These are phyloP conservation scores for Pseudotriccus pelzelni DNA, from an alignment of 2,797 vertebrate species.

Conservation along the genomic window DNA sequence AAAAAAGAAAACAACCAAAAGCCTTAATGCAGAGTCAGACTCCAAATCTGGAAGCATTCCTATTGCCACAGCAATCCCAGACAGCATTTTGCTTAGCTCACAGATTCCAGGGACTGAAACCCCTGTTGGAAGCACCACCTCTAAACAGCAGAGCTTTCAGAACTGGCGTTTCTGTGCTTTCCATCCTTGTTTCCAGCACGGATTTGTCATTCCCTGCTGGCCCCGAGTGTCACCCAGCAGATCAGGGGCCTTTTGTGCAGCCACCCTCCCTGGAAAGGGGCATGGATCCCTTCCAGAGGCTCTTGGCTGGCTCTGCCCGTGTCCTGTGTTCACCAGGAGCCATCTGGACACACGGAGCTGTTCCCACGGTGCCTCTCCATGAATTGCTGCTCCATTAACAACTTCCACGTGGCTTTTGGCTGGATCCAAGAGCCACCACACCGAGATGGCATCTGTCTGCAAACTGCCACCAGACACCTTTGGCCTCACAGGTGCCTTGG, in stretches of 20 bases:
- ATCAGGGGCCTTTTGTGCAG: not conserved
- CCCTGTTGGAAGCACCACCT: not conserved
- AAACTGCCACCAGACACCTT: not conserved
- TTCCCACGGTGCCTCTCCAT: fast-evolving
- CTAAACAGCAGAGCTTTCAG: not conserved
- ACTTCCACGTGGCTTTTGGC: not conserved
- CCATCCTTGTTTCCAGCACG: fast-evolving
- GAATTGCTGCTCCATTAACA: not conserved
- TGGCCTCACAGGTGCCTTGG: fast-evolving
- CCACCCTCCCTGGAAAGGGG: not conserved
- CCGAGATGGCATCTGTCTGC: not conserved
- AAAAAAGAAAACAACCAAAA: fast-evolving
- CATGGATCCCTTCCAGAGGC: not conserved
- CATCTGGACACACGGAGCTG: fast-evolving
- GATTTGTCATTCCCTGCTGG: not conserved
- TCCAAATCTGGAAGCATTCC: not conserved
- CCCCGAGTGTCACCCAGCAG: fast-evolving
- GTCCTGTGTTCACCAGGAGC: not conserved
- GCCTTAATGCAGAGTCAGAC: not conserved
- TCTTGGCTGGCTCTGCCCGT: not conserved
- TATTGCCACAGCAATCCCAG: not conserved
- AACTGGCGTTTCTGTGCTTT: fast-evolving
- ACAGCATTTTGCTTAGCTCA: not conserved
- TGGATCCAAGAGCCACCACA: not conserved
- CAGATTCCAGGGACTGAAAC: not conserved